phyloP scores from a whole-genome alignment of 1,140 invertebrate genomes.

The Heterodera carotae region DNA sequence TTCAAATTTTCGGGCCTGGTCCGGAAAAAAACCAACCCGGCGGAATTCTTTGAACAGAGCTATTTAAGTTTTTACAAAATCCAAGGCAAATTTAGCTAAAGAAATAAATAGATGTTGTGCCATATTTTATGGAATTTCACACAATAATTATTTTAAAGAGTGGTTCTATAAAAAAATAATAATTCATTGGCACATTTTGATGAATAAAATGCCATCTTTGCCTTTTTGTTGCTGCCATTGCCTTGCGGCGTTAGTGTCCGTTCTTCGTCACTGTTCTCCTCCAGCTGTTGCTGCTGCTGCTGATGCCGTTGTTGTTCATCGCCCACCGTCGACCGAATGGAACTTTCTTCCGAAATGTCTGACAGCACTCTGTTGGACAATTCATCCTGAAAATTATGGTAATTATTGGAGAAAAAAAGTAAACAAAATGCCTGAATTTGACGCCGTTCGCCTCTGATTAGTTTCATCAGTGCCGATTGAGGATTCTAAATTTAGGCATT shows the following conservation, averaged over 20 bases:
- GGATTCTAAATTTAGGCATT: conserved; percentile 16
- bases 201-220: background rate
- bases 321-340: conserved; percentile 58
- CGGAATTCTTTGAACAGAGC: too few species aligned
- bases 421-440: conserved; percentile 47
- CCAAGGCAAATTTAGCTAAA: too few species aligned
- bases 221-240: background rate
- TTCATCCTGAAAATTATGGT: conserved; percentile 40
- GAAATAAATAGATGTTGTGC: too few species aligned
- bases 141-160: too few species aligned
- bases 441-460: conserved; percentile 59
- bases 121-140: too few species aligned
- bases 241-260: background rate
- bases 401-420: background rate
- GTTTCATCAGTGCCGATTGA: conserved; percentile 45
- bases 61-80: too few species aligned
- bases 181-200: too few species aligned
- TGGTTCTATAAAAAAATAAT: too few species aligned
- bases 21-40: too few species aligned
- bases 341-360: conserved; percentile 56
- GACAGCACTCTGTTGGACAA: conserved; percentile 60
- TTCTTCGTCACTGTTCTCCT: conserved; percentile 32
- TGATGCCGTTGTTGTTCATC: conserved; percentile 60
- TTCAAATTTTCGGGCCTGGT: too few species aligned
- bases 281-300: conserved; percentile 50